A percentile compares a stretch with the other conserved stretches of the same genome.
Conservation (phyloP, 2,888 invertebrate species). For the Drosophila yooni region DNA sequence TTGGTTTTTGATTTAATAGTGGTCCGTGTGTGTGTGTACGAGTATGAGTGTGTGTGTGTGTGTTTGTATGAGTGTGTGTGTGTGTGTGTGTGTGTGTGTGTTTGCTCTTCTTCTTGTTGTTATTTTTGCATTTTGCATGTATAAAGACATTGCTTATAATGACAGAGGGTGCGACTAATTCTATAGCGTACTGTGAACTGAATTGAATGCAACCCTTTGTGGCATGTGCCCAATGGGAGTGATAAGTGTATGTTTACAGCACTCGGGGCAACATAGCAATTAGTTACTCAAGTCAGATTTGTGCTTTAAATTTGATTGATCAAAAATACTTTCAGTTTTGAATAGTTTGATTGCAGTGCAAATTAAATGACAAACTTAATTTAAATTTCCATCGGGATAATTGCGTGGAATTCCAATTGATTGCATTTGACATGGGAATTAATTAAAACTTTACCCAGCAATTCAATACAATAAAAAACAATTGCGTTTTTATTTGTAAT, state of each 20-base stretch:
- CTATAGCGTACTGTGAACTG: neutral
- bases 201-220: constrained; percentile 8
- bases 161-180: constrained; percentile 30
- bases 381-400: neutral
- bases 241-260: constrained; percentile 32
- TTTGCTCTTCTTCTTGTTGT: constrained; percentile 16
- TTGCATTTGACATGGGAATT: neutral
- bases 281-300: constrained; percentile 2
- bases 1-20: constrained; percentile 71
- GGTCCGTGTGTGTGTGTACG: constrained; percentile 22
- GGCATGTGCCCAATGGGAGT: constrained; percentile 25
- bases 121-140: constrained; percentile 17
- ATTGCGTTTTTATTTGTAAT: neutral
- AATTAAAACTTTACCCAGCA: neutral
- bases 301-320: neutral
- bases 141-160: constrained; percentile 65
- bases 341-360: neutral
- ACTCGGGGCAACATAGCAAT: constrained; percentile 16
- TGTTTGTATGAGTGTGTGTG: neutral
- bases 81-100: neutral
- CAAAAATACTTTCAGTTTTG: neutral
- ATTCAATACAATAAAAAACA: neutral
- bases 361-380: neutral
- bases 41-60: neutral
- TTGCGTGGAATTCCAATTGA: neutral